Base-by-base conservation (phyloP, 53 echinoderm and acorn worm genomes). In the Luidia sarsii region DNA sequence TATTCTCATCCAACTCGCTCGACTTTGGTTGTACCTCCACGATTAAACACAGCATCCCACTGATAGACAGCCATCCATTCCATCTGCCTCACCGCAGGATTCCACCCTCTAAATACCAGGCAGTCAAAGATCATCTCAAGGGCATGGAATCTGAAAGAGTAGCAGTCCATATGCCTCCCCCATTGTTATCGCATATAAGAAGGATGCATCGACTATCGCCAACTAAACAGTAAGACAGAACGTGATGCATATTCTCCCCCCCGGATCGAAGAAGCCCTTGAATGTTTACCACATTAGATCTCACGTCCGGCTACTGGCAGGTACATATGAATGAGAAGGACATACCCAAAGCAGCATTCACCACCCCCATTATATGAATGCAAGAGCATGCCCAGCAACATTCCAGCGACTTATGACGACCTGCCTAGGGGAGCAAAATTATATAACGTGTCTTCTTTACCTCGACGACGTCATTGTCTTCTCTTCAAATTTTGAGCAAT, bases 161-260 rank as follows among this genome's bases (percentile, higher is more conserved):
- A n/a, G n/a, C n/a, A n/a, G n/a, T n/a, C n/a, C n/a, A n/a, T n/a
- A n/a, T n/a, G n/a, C n/a, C n/a, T n/a, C n/a, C n/a, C n/a, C 68
- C 68, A 84, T 87, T 14, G 88, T 88, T 18, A 48, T 84, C 2
- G 59, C 87, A 0, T 50, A 80, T 18, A 84, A 87, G 68, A 75
- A 85, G 25, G 91, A 88, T 84, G 90, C 50, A 83, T 90, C 0
- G 92, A 92, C 24, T 92, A 85, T 37, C 52, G 92, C 6, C 39
- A 81, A 13, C 79, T 88, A 21, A 88, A 92, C 43, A 29, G 73
- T 6, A 61, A 48, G 22, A 92, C 88, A 34, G 88, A 85, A 16
- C 85, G 84, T 48, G 88, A 88, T 38, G 84, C 88, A 62, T 51
- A 16, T 88, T 88, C 33, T 53, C 53, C 15, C 15, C 15, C 8